Percentiles rank a stretch among this genome's conserved stretches.
Conservation (phyloP, 2,888 invertebrate species). For the Lasioglossum villosulum region DNA sequence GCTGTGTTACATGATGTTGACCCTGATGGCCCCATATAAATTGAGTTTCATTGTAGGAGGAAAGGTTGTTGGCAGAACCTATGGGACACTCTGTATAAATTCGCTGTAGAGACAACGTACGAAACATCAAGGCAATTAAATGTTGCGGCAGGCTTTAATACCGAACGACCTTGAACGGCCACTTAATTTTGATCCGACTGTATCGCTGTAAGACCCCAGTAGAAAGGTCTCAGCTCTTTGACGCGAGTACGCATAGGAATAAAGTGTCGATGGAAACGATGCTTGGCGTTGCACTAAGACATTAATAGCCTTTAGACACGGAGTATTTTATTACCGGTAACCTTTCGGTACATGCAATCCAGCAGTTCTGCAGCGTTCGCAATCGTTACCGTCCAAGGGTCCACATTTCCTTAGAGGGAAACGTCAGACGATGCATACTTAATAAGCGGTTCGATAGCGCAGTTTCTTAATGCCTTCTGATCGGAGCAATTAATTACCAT, state of each 20-base stretch:
- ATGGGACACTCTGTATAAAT: neutral
- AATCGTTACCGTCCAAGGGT: conserved; percentile 64
- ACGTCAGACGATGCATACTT: conserved; percentile 65
- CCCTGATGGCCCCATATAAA: neutral
- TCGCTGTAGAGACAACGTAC: neutral
- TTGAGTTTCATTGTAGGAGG: neutral
- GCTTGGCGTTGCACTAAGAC: conserved; percentile 64
- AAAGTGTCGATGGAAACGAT: conserved; percentile 69
- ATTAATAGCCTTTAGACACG: conserved; percentile 69
- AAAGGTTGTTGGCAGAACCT: neutral
- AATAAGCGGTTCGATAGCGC: conserved; percentile 66
- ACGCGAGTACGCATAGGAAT: conserved; percentile 65
- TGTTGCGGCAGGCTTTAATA: neutral
- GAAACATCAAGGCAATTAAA: conserved; percentile 6
- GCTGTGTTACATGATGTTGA: neutral
- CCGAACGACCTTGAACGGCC: conserved; percentile 13
- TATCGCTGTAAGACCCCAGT: conserved; percentile 43
- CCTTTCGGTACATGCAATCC: conserved; percentile 67
- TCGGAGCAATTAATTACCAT: conserved; percentile 72
- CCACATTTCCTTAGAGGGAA: conserved; percentile 61
- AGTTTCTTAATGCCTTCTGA: conserved; percentile 70
- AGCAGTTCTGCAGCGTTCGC: conserved; percentile 61
- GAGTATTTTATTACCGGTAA: conserved; percentile 70
- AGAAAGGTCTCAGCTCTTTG: conserved; percentile 55
- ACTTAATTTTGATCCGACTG: conserved; percentile 31